Evolutionary conservation across 2,888 invertebrate genomes (phyloP).

Genomic region (Bugula neritina): DNA sequence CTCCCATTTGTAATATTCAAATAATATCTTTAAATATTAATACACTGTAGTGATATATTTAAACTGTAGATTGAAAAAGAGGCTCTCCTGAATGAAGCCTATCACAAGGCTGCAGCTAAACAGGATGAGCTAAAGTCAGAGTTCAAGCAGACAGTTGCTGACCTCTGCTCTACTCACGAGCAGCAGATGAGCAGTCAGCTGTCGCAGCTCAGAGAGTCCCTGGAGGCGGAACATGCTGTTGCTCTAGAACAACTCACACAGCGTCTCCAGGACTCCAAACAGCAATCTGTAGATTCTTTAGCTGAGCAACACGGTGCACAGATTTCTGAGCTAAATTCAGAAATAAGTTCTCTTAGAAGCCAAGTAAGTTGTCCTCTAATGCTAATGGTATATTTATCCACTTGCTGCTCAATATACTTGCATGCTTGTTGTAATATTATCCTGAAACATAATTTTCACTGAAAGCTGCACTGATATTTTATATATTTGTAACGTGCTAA

Average conservation of each 20-base stretch:
- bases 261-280: not conserved
- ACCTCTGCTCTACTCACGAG: not conserved
- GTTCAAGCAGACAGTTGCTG: not conserved
- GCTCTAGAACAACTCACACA: not conserved
- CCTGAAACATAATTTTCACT: no score
- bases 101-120: not conserved
- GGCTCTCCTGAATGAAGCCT: not conserved
- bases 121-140: slow-evolving; percentile 5
- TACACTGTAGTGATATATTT: no score
- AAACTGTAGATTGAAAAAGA: slow-evolving; percentile 4
- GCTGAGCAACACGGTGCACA: not conserved
- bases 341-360: not conserved
- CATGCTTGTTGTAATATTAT: no score
- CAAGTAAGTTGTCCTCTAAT: not conserved
- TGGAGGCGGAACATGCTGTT: not conserved
- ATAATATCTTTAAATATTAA: no score
- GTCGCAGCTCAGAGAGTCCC: not conserved
- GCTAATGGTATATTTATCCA: no score
- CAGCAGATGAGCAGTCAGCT: not conserved
- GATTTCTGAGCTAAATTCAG: not conserved
- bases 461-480: not conserved
- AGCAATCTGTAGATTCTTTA: not conserved
- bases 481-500: no score
- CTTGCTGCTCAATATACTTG: no score
- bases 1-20: no score